These are phyloP conservation scores for Cotesia chilonis DNA, from an alignment of 1,140 invertebrate genomes.

Conservation along the genomic window DNA sequence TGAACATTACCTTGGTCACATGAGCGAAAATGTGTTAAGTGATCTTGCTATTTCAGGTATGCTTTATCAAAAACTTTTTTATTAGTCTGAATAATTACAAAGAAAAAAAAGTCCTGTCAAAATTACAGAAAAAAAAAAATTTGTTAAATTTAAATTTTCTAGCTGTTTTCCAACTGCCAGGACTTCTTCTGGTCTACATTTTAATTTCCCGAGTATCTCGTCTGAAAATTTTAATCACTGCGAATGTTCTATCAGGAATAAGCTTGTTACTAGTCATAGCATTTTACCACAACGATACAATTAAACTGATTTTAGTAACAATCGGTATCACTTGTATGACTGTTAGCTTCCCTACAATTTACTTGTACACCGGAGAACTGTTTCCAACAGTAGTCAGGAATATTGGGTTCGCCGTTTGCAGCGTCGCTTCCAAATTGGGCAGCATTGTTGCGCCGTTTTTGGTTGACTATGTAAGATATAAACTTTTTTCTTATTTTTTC, in stretches of 20 bases:
- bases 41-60: slow-evolving; percentile 66
- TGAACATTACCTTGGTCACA: slow-evolving; percentile 63
- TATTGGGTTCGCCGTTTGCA: slow-evolving; percentile 70
- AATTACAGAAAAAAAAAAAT: too few species aligned
- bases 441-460: slow-evolving; percentile 74
- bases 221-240: slow-evolving; percentile 59
- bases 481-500: too few species aligned
- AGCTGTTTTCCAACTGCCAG: slow-evolving; percentile 61
- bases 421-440: slow-evolving; percentile 72
- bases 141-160: slow-evolving; percentile 26
- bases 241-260: slow-evolving; percentile 54
- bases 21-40: slow-evolving; percentile 65
- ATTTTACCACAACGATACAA: slow-evolving; percentile 32
- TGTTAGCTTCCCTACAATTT: slow-evolving; percentile 70
- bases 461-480: slow-evolving; percentile 62
- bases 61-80: neutral
- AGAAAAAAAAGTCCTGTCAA: neutral
- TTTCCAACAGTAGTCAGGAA: slow-evolving; percentile 76
- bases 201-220: slow-evolving; percentile 62
- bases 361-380: slow-evolving; percentile 73
- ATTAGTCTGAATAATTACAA: slow-evolving; percentile 10
- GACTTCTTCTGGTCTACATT: slow-evolving; percentile 55
- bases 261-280: slow-evolving; percentile 54
- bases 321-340: slow-evolving; percentile 72
- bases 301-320: slow-evolving; percentile 66